These are phyloP conservation scores for Homalodisca vitripennis DNA, from an alignment of 1,140 invertebrate genomes.

Conservation along the genomic window DNA sequence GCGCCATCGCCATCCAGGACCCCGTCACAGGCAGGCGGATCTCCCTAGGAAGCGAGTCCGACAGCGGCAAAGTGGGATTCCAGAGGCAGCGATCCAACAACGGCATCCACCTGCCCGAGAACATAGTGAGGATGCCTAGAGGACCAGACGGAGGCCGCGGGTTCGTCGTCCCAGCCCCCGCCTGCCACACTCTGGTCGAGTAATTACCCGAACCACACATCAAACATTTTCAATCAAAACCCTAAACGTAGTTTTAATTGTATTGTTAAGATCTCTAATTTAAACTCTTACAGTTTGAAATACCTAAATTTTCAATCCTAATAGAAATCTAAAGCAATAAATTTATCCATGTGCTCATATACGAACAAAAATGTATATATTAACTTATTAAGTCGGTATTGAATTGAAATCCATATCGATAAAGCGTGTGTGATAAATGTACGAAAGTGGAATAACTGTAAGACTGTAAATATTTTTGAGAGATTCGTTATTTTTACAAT, in stretches of 20 bases:
- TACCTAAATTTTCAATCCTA: not conserved
- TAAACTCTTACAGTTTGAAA: not conserved
- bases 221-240: not conserved
- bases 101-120: slow-evolving; percentile 49
- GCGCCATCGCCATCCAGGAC: slow-evolving; percentile 28
- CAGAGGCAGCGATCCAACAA: slow-evolving; percentile 29
- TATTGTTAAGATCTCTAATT: not conserved
- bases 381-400: not conserved
- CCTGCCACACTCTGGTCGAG: slow-evolving; percentile 40
- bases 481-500: not conserved
- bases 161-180: slow-evolving; percentile 51
- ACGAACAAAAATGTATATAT: slow-evolving; percentile 16
- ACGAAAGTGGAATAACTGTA: not conserved
- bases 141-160: slow-evolving; percentile 83
- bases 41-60: slow-evolving; percentile 7
- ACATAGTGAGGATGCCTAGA: slow-evolving; percentile 72
- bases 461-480: slow-evolving; percentile 2
- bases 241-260: too few relatives aligned
- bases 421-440: not conserved
- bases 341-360: slow-evolving; percentile 6
- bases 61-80: slow-evolving; percentile 2
- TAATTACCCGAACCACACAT: slow-evolving; percentile 10
- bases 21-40: not conserved
- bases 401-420: not conserved
- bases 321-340: slow-evolving; percentile 12